Evolutionary conservation across 2,888 invertebrate genomes (phyloP), one percentile per base, ranked within the genome.

Genomic region (Oeneis ivallda): DNA sequence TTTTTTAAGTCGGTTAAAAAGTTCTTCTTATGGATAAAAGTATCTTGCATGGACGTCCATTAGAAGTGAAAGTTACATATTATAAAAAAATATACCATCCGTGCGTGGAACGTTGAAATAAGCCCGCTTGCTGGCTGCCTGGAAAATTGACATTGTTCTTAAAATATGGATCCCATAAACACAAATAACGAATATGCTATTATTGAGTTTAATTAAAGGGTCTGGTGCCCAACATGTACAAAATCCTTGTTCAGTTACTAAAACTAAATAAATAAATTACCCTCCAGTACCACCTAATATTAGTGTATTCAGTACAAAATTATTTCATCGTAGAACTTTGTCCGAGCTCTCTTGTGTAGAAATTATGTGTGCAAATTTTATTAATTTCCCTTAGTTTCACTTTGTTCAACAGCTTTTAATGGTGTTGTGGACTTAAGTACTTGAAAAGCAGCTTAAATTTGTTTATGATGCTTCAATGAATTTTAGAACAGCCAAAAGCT

Each of bases 281-380:
- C 11, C 39, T 43, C n/a, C 41, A 64, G 56, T 49, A 19, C 41
- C 49, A n/a, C n/a, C n/a, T 9, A 49, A 3, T 19, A 54, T 52
- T 57, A 58, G 60, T 34, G 65, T 65, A 63, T 72, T 68, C 63
- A 63, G 69, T 72, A 73, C 71, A 72, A 71, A 72, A 72, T 70
- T 73, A 66, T 73, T 74, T 72, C 69, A 68, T 68, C 56, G 70
- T 59, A 70, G 62, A 77, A 78, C 72, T 76, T 76, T 67, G 66
- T 68, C 67, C 62, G 63, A 62, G 62, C 65, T 66, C 68, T 67
- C 67, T 69, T 64, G 69, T 69, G 70, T 69, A 70, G 67, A 72
- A 75, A 76, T 74, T 76, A 76, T 76, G 61, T 75, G 74, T 75
- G 74, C 72, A 74, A 76, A 77, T 77, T 76, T 74, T 75, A 78